These are phyloP conservation scores for Cheilosia urbana DNA, from an alignment of 2,888 invertebrate species.

Conservation along the genomic window DNA sequence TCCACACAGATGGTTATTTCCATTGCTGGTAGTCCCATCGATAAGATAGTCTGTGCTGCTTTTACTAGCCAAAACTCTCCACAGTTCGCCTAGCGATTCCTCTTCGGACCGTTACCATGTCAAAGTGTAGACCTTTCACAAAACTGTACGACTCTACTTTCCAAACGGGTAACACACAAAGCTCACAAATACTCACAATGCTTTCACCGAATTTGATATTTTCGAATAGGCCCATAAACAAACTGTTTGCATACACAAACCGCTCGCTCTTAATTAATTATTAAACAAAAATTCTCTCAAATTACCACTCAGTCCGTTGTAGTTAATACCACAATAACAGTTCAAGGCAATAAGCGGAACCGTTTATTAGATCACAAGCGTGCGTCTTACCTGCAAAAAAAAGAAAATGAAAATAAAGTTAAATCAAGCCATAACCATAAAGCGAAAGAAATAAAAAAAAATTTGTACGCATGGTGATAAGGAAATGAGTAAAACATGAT, in stretches of 20 bases:
- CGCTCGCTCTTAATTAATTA: neutral
- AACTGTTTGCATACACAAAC: neutral
- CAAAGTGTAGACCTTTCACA: no score
- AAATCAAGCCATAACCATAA: neutral
- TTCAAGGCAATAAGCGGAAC: neutral
- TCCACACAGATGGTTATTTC: no score
- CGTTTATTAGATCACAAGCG: constrained; percentile 18
- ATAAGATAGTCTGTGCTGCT: neutral
- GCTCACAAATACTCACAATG: neutral
- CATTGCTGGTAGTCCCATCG: no score
- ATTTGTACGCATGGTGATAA: neutral
- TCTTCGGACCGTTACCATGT: no score
- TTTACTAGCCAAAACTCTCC: no score
- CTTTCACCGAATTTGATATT: constrained; percentile 24
- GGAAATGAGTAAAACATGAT: constrained; percentile 16
- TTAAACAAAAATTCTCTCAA: neutral
- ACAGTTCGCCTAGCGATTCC: no score
- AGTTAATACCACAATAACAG: no score
- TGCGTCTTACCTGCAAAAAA: constrained; percentile 55
- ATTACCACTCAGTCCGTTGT: constrained; percentile 1
- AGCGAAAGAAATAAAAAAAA: neutral
- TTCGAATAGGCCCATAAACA: constrained; percentile 1
- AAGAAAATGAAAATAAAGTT: constrained; percentile 17
- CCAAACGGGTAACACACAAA: constrained; percentile 3
- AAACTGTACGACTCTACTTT: neutral